These are phyloP conservation scores for Sitophilus oryzae DNA, from an alignment of 1,140 invertebrate species.

Conservation along the genomic window DNA sequence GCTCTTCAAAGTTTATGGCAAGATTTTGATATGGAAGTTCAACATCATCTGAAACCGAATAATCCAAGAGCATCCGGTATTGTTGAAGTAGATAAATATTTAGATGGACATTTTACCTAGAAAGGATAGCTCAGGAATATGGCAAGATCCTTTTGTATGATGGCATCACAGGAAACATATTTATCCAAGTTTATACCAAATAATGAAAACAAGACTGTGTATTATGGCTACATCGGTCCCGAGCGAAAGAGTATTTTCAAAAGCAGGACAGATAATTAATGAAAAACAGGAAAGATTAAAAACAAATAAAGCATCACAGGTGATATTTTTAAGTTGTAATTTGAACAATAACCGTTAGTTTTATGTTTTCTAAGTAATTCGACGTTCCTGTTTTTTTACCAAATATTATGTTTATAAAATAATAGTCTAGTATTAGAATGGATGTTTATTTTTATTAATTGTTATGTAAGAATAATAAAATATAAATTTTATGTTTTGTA, in stretches of 20 bases:
- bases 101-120: slow-evolving; percentile 25
- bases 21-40: slow-evolving; percentile 17
- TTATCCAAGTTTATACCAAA: slow-evolving; percentile 12
- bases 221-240: slow-evolving; percentile 11
- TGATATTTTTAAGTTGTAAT: slow-evolving; percentile 19
- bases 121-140: slow-evolving; percentile 3
- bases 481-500: too few relatives aligned
- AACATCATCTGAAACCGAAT: slow-evolving; percentile 6
- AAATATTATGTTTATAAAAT: too few relatives aligned
- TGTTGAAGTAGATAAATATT: slow-evolving; percentile 28
- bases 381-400: too few relatives aligned
- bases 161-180: slow-evolving; percentile 32
- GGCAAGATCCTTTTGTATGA: slow-evolving; percentile 27
- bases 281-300: slow-evolving; percentile 3
- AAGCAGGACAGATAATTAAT: slow-evolving; percentile 12
- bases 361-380: too few relatives aligned
- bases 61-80: slow-evolving; percentile 16
- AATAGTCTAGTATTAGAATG: too few relatives aligned
- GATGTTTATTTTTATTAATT: too few relatives aligned
- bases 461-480: too few relatives aligned
- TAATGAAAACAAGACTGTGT: slow-evolving; percentile 11
- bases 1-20: slow-evolving; percentile 9
- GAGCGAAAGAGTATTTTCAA: slow-evolving; percentile 12
- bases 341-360: too few relatives aligned
- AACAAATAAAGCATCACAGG: slow-evolving; percentile 1